Base-by-base conservation (phyloP, 2,113 vertebrate species). In the Melanotaenia duboulayi region DNA sequence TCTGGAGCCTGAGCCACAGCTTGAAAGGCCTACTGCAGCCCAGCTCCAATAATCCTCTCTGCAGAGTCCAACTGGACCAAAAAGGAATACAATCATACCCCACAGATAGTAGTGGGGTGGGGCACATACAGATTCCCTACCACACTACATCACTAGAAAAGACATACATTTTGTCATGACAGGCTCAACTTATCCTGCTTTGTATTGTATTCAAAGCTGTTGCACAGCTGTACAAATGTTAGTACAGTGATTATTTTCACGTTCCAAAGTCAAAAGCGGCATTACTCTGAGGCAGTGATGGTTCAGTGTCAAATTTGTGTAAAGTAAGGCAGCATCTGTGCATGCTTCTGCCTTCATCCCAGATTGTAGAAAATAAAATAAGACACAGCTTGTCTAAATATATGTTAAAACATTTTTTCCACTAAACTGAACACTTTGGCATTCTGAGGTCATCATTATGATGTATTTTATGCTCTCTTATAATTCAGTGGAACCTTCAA, bases 11-110 rank as follows among this genome's bases (percentile, higher is more conserved):
- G 69, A 82, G 76, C 80, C 67, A 44, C 64, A 78, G 73, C 80
- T 84, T 89, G 80, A 89, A 90, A 89, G 76, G 71, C 76, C 85
- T 73, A 54, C 80, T 80, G 80, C 78, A 80, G 86, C 71, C 71
- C 22, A 58, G 82, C 78, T 81, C 69, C 80, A 74, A 61, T 89
- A 89, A 89, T 89, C 85, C 85, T 87, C 83, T 65, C 60, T 74
- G 76, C 59, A 74, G 25, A 77, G 58, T 84, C 83, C 79, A 84
- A 86, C 65, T 63, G 78, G 63, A 81, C 76, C 76, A 79, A 81
- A 87, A 52, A 70, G 68, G 62, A 84, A 69, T 51, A 78, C 80
- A 75, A 75, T 83, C 56, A 61, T 48, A 66, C 63, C 72, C 62
- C 59, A 65, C 55, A 70, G 74, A 87, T 55, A 65, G 71, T 57